Conservation (phyloP, 2,888 invertebrate species). For the Acanthoscelides obtectus region DNA sequence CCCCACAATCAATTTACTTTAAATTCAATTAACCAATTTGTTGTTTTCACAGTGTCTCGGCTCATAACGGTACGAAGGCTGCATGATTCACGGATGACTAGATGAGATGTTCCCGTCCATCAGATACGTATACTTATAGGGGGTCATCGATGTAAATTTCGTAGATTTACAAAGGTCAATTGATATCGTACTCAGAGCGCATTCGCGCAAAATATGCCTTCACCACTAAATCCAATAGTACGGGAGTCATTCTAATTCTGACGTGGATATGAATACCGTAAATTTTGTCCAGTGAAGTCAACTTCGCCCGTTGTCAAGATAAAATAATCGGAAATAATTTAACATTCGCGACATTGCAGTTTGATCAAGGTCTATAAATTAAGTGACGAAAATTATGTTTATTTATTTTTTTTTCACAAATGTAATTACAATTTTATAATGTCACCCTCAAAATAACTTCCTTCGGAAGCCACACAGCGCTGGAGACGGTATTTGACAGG, state of each 20-base stretch:
- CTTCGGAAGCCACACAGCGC: too few relatives aligned
- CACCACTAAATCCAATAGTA: background rate
- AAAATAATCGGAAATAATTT: too few relatives aligned
- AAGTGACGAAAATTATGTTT: too few relatives aligned
- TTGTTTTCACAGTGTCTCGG: background rate
- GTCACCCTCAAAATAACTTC: too few relatives aligned
- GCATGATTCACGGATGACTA: background rate
- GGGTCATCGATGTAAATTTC: background rate
- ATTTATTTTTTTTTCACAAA: too few relatives aligned
- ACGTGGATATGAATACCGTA: too few relatives aligned
- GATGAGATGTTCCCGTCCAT: background rate
- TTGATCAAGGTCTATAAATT: too few relatives aligned
- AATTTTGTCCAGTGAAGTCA: too few relatives aligned
- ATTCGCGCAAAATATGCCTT: background rate
- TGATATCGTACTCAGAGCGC: background rate
- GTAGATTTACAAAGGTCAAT: background rate
- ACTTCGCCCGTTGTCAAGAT: too few relatives aligned
- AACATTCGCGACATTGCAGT: too few relatives aligned
- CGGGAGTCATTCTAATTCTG: background rate
- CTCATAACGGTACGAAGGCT: background rate
- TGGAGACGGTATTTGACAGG: too few relatives aligned
- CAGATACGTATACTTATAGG: background rate
- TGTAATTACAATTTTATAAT: too few relatives aligned
- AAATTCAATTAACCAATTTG: background rate
- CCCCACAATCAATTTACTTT: background rate